These are phyloP conservation scores for Eledona agricola DNA, from an alignment of 2,888 invertebrate species.

Conservation along the genomic window DNA sequence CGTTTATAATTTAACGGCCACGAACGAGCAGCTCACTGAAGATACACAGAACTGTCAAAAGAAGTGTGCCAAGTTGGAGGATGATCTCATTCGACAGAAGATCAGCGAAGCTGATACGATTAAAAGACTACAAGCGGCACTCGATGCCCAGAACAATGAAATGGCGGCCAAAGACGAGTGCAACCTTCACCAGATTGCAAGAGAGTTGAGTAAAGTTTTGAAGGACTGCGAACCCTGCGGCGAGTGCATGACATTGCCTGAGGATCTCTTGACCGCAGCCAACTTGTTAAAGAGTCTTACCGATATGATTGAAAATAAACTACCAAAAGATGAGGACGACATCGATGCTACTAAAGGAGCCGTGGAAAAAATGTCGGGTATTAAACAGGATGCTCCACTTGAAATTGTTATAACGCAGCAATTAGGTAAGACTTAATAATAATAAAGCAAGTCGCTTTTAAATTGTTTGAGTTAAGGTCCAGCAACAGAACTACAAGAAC, in stretches of 20 bases:
- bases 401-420: no score
- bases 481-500: no score
- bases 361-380: no score
- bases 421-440: no score
- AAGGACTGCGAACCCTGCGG: constrained; percentile 50
- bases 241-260: constrained; percentile 48
- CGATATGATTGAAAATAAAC: constrained; percentile 48
- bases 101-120: constrained; percentile 58
- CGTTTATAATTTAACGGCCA: constrained; percentile 50
- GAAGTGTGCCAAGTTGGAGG: constrained; percentile 55
- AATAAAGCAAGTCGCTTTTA: no score
- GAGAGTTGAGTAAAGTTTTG: constrained; percentile 53
- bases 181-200: constrained; percentile 51
- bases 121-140: constrained; percentile 36
- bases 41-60: constrained; percentile 49
- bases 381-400: no score
- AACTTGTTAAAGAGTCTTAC: constrained; percentile 55
- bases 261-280: constrained; percentile 53
- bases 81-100: constrained; percentile 59
- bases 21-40: constrained; percentile 52
- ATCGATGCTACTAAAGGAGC: constrained; percentile 1
- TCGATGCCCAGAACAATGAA: constrained; percentile 8
- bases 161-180: constrained; percentile 18
- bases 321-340: constrained; percentile 8
- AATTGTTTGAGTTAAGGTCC: no score